Evolutionary conservation across 2,113 vertebrate species (phyloP), one percentile per base, ranked within the genome.

Genomic region (Sylvia atricapilla): DNA sequence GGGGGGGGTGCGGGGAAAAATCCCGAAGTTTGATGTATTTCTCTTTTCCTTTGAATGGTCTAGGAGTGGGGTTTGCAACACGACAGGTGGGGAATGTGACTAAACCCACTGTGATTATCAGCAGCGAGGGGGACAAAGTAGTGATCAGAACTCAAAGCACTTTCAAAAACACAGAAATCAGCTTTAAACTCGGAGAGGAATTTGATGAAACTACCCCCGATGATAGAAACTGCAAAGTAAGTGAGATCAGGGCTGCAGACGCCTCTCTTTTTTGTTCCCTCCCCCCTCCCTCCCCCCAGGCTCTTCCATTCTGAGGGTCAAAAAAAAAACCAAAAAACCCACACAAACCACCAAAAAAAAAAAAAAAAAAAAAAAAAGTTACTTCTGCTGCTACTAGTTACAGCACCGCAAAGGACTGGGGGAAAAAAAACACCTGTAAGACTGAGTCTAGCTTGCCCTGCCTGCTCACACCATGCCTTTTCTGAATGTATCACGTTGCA

Each of bases 101-200:
- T 49, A 99, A 99, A 85, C 99, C 99, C 17, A 99, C 98, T 0
- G 97, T 99, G 31, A 97, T 99, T 94, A 99, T 99, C 98, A 98
- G 98, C 96, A 97, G 98, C 94, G 99, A 99, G 60, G 99, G 98
- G 1, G 99, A 98, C 93, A 98, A 98, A 97, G 98, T 99, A 90
- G 94, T 98, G 67, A 95, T 99, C 81, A 98, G 96, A 94, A 99
- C 98, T 62, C 98, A 98, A 84, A 99, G 98, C 96, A 99, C 99
- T 79, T 99, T 99, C 97, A 99, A 99, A 92, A 99, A 99, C 95
- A 99, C 98, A 39, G 99, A 99, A 97, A 98, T 99, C 96, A 97
- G 97, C 88, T 99, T 99, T 97, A 99, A 97, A 46, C 97, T 99
- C 76, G 99, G 99, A 62, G 98, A 99, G 89, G 99, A 99, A 97